Evolutionary conservation across 2,113 vertebrate genomes (phyloP).

Genomic region (Hippopotamus amphibius): DNA sequence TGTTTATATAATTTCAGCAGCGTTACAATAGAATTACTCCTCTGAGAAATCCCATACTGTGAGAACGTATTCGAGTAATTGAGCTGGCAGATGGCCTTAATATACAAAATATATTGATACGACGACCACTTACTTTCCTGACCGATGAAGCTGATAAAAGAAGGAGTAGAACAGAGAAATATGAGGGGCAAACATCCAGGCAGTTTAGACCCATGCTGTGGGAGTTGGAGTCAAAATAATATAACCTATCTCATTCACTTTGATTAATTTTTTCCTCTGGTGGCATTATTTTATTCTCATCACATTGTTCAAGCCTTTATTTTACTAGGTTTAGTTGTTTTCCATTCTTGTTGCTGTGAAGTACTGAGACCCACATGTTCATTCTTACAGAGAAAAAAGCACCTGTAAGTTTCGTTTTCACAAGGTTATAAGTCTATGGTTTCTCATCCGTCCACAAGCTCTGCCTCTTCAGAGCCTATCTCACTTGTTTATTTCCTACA

Average conservation of each 20-base stretch:
- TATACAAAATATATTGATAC: conserved; percentile 75
- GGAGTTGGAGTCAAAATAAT: conserved; percentile 32
- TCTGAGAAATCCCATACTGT: conserved; percentile 82
- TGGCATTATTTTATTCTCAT: conserved; percentile 60
- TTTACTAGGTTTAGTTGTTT: neutral
- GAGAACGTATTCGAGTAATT: conserved; percentile 82
- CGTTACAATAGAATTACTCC: conserved; percentile 84
- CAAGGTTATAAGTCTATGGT: neutral
- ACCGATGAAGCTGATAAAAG: conserved; percentile 78
- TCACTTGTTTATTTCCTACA: neutral
- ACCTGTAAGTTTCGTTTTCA: neutral
- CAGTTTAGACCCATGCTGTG: conserved; percentile 51
- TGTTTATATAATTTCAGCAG: conserved; percentile 76
- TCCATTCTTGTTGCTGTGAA: neutral
- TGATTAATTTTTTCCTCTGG: conserved; percentile 63
- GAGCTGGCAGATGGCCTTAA: conserved; percentile 83
- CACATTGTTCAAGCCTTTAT: conserved; percentile 43
- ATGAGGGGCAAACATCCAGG: conserved; percentile 12
- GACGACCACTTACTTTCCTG: conserved; percentile 78
- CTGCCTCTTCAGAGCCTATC: neutral
- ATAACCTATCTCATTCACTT: conserved; percentile 57
- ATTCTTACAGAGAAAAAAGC: neutral
- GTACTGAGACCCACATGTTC: neutral
- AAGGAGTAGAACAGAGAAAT: neutral
- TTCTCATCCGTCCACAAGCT: neutral